Evolutionary conservation across 2,113 vertebrate species (phyloP), one percentile per base, ranked within the genome.

Genomic region (Leiothrix lutea): DNA sequence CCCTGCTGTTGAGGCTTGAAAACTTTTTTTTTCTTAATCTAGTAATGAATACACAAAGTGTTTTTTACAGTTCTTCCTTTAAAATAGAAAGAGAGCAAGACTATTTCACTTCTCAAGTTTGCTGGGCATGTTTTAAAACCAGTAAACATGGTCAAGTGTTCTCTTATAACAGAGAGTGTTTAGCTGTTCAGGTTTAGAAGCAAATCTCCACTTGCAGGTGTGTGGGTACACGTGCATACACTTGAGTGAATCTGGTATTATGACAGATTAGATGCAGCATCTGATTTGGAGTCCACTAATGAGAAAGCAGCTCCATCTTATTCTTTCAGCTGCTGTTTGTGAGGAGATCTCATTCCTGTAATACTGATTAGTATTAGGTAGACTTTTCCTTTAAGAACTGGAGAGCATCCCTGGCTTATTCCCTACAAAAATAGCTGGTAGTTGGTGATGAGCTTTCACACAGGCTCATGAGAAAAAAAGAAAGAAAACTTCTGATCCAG

Each of bases 221-320:
- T 65, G 29, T 8, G 5, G 29, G 25, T 8, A 33, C 3, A 5
- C 0, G 0, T 57, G 57, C 36, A 60, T 36, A 53, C 26, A 29
- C 71, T 74, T 64, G 67, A 66, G 31, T 71, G 42, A 25, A 38
- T 54, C 50, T 74, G 36, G 11, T 56, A 14, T 77, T 80, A 14
- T 2, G 33, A 64, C 53, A 88, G 71, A 83, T 82, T 33, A 69
- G 50, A 47, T 45, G 29, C 58, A 72, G 31, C n/a, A 28, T 74
- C 67, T 86, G 54, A 78, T 90, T 64, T 62, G 56, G 72, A 88
- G 47, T 60, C 28, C 51, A 11, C 45, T 77, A 62, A 86, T 77
- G 75, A 88, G 75, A 90, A 82, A 88, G 67, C 47, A 56, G 38
- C 33, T 80, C 19, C 1, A 14, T 77, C 86, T 72, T 90, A 26